A percentile compares a stretch with the other conserved stretches of the same genome.
These are phyloP conservation scores for Horisme vitalbata DNA, from an alignment of 2,888 invertebrate species.

Conservation along the genomic window DNA sequence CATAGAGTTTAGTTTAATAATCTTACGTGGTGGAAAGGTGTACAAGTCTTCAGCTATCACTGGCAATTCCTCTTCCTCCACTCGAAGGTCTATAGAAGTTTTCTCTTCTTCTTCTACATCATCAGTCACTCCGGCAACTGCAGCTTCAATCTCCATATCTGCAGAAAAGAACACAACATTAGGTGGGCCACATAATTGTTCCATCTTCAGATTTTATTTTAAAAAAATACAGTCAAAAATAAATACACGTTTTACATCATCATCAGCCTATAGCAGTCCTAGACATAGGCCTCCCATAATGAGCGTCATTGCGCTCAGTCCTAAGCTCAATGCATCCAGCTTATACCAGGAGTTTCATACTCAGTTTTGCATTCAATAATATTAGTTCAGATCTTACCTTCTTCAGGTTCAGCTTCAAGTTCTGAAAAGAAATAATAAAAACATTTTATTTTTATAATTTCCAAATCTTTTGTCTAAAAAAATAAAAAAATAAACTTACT, in stretches of 20 bases:
- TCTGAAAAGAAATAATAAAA: conserved; percentile 36
- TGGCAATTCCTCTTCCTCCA: conserved; percentile 50
- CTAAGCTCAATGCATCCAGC: too few species aligned
- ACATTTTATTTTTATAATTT: conserved; percentile 3
- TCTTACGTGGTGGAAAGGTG: conserved; percentile 68
- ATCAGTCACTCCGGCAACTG: conserved; percentile 48
- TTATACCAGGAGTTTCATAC: too few species aligned
- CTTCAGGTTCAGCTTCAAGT: conserved; percentile 36
- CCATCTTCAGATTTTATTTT: too few species aligned
- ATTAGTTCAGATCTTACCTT: conserved; percentile 31
- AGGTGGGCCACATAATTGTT: too few species aligned
- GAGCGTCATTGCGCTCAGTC: too few species aligned
- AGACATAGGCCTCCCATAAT: too few species aligned
- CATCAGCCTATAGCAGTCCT: too few species aligned
- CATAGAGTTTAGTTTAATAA: not conserved
- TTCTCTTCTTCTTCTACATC: conserved; percentile 51
- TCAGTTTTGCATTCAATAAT: too few species aligned
- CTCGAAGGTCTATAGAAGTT: conserved; percentile 43
- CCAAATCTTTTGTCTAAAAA: not conserved
- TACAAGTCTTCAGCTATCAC: conserved; percentile 59
- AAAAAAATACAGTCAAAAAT: too few species aligned
- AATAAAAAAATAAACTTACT: conserved; percentile 6
- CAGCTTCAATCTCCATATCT: conserved; percentile 57
- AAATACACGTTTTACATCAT: too few species aligned
- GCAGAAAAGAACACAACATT: conserved; percentile 23